These are phyloP conservation scores for Leucophenga maculata DNA, from an alignment of 2,888 invertebrate genomes.

Conservation along the genomic window DNA sequence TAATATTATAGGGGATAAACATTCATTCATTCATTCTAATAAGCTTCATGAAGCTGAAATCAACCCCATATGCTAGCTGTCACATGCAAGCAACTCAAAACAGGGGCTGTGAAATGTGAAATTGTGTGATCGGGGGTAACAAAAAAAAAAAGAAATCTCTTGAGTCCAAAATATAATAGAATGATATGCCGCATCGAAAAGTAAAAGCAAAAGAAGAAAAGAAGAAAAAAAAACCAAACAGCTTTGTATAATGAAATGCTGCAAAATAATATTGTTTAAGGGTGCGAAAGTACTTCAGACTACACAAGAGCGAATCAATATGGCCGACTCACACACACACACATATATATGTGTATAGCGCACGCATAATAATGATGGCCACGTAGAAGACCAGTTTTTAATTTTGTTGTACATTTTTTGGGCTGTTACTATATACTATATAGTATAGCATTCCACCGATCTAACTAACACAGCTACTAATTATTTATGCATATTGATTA, in stretches of 20 bases:
- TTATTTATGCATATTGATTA: too few relatives aligned
- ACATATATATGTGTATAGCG: not conserved
- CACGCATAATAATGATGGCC: constrained; percentile 3
- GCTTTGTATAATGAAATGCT: not conserved
- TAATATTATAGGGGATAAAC: constrained; percentile 5
- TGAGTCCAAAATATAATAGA: constrained; percentile 12
- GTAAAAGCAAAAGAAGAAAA: constrained; percentile 1
- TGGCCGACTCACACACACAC: constrained; percentile 46
- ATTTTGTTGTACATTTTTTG: not conserved
- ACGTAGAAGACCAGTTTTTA: not conserved
- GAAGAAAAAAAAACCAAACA: not conserved
- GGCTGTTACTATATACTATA: too few relatives aligned
- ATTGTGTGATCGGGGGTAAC: too few relatives aligned
- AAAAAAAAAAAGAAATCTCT: constrained; percentile 14
- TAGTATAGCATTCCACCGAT: too few relatives aligned
- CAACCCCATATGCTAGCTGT: constrained; percentile 26
- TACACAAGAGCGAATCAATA: constrained; percentile 49
- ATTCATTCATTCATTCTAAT: not conserved
- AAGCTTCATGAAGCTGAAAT: constrained; percentile 17
- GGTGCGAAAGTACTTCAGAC: constrained; percentile 48
- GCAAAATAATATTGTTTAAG: constrained; percentile 33
- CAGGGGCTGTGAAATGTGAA: too few relatives aligned
- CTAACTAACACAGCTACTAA: too few relatives aligned
- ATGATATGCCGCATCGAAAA: not conserved
- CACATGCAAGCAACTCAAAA: not conserved